Evolutionary conservation across 2,888 invertebrate species (phyloP).

Genomic region (Scaptomyza caliginosa): DNA sequence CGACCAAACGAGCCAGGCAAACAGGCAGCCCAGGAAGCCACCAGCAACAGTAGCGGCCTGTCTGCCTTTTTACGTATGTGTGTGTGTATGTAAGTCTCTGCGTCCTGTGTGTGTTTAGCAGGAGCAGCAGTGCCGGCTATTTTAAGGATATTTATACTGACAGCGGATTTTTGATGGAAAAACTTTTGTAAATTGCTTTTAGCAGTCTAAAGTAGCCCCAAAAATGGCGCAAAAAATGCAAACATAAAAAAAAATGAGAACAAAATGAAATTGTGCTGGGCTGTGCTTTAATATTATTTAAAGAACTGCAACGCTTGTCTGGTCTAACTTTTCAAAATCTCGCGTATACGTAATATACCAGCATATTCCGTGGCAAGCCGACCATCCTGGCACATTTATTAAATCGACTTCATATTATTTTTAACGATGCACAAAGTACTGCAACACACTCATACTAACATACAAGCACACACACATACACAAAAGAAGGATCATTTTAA

Average conservation of each 20-base stretch:
- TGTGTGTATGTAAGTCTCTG: slow-evolving; percentile 22
- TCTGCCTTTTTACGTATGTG: slow-evolving; percentile 11
- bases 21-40: slow-evolving; percentile 53
- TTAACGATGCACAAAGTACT: slow-evolving; percentile 8
- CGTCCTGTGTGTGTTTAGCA: slow-evolving; percentile 55
- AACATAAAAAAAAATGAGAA: slow-evolving; percentile 1
- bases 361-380: slow-evolving; percentile 22
- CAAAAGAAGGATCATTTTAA: slow-evolving; percentile 19
- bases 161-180: slow-evolving; percentile 83
- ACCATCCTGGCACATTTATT: slow-evolving; percentile 65
- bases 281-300: slow-evolving; percentile 39
- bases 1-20: slow-evolving; percentile 39
- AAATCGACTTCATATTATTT: slow-evolving; percentile 74
- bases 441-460: neutral
- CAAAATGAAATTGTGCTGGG: slow-evolving; percentile 3
- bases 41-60: slow-evolving; percentile 45
- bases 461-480: neutral
- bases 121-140: slow-evolving; percentile 64
- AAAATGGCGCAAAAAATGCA: slow-evolving; percentile 38
- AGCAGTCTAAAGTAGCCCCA: slow-evolving; percentile 43
- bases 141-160: slow-evolving; percentile 83
- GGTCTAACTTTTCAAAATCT: slow-evolving; percentile 8
- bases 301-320: slow-evolving; percentile 16
- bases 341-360: slow-evolving; percentile 13
- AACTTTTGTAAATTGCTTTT: slow-evolving; percentile 84